Evolutionary conservation across 2,113 vertebrate species (phyloP), one percentile per base, ranked within the genome.

Genomic region (Pimephales promelas): DNA sequence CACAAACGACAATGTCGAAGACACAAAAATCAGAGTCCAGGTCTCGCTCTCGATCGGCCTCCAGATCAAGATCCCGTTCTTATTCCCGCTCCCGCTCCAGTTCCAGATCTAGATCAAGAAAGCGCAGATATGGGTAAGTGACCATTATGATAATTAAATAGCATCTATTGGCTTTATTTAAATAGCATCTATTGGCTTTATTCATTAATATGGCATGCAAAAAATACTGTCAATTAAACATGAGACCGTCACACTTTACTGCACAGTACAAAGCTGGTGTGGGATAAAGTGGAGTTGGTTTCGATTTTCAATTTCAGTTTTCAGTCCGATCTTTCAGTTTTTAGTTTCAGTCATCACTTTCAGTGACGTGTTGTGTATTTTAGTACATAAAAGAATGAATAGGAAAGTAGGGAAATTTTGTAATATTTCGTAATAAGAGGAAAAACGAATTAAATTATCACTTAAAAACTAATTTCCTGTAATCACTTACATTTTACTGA

Each of bases 1-100:
- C 79, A 56, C 88, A 84, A 61, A 86, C 89, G 90, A 87, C 91
- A 91, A 99, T 99, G 98, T 97, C 98, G 77, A 98, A 98, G 92
- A 95, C 95, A 6, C 94, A 95, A 56, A 98, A 96, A 91, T 98
- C 97, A 2, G 95, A 95, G 83, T 98, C 97, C 1, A 96, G 96
- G 85, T 98, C 97, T 73, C 95, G 96, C 0, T 98, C 97, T 78
- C 94, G 93, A 1, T 97, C 97, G 0, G 95, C 95, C 2, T 96
- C 96, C 0, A 91, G 95, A 4, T 97, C 97, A 0, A 96, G 96
- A 10, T 97, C 97, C 47, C 94, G 95, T 0, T 98, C 97, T n/a
- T 95, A 95, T 86, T 97, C 97, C 1, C 96, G 94, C 4, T 98
- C 97, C 52, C 94, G 96, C 10, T 97, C 96, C 84, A 95, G 96